These are phyloP conservation scores for Pterophyllum scalare DNA, from an alignment of 2,113 vertebrate species.

Conservation along the genomic window DNA sequence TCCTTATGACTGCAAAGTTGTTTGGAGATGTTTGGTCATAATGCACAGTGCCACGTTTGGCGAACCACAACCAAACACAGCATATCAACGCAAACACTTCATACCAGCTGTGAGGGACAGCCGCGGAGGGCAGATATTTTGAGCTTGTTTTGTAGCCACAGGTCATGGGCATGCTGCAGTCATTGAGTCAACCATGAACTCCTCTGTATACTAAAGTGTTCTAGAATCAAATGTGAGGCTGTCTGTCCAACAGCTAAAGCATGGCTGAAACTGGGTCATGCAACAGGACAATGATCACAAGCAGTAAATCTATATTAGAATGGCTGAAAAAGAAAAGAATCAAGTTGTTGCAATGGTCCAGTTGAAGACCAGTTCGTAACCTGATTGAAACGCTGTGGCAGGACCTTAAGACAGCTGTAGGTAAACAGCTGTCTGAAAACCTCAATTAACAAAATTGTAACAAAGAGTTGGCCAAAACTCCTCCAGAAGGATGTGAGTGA, in stretches of 20 bases:
- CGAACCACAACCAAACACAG: background rate
- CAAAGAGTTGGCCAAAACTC: background rate
- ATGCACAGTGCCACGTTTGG: background rate
- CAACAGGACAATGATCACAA: background rate
- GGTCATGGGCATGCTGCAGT: background rate
- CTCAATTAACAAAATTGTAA: background rate
- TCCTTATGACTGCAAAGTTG: background rate
- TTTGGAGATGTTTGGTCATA: background rate
- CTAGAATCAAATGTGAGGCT: background rate
- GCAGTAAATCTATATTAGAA: background rate
- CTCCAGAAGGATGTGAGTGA: background rate
- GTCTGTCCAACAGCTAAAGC: background rate
- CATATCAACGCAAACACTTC: background rate
- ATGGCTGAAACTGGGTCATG: background rate
- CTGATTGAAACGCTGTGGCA: background rate
- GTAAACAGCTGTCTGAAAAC: background rate
- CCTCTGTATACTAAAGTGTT: background rate
- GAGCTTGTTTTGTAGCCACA: constrained; percentile 1
- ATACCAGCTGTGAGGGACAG: background rate
- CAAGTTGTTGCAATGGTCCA: background rate
- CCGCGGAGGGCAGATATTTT: background rate
- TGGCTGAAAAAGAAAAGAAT: background rate
- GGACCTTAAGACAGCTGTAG: background rate
- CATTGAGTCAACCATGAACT: background rate
- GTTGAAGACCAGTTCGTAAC: background rate